These are phyloP conservation scores for Camponotus vicinus DNA, from an alignment of 1,140 invertebrate genomes.

Conservation along the genomic window DNA sequence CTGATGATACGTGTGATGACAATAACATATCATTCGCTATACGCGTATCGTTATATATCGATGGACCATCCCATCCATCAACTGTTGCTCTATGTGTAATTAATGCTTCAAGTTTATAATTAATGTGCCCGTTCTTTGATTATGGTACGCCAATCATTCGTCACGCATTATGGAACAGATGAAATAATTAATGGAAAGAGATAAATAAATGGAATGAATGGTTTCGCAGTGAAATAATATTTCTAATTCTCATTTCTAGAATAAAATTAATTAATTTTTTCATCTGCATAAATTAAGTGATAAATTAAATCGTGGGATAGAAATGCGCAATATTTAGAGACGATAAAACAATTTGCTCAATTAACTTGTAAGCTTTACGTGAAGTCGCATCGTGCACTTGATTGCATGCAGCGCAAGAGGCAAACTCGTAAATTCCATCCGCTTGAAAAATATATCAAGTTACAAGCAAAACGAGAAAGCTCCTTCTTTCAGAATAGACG, in stretches of 20 bases:
- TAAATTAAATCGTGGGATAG: neutral
- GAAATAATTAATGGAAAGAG: constrained; percentile 11
- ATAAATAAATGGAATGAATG: neutral
- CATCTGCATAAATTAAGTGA: neutral
- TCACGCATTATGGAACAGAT: neutral
- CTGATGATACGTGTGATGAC: constrained; percentile 59
- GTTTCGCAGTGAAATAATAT: neutral
- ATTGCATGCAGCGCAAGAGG: constrained; percentile 27
- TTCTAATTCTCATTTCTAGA: neutral
- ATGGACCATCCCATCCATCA: constrained; percentile 56
- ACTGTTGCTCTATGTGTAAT: constrained; percentile 58
- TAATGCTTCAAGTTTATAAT: constrained; percentile 70
- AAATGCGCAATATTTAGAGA: neutral
- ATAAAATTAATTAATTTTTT: neutral
- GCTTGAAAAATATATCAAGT: constrained; percentile 57
- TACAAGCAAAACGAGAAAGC: constrained; percentile 30
- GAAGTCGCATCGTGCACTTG: constrained; percentile 32
- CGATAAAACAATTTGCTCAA: constrained; percentile 38
- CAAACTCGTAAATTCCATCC: constrained; percentile 31
- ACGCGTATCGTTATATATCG: constrained; percentile 40
- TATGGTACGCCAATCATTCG: neutral
- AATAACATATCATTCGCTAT: constrained; percentile 70
- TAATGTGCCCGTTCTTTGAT: constrained; percentile 50
- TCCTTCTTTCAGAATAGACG: neutral
- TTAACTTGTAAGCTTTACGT: constrained; percentile 36